phyloP scores from a whole-genome alignment of 2,797 vertebrate species.

The Emys orbicularis region DNA sequence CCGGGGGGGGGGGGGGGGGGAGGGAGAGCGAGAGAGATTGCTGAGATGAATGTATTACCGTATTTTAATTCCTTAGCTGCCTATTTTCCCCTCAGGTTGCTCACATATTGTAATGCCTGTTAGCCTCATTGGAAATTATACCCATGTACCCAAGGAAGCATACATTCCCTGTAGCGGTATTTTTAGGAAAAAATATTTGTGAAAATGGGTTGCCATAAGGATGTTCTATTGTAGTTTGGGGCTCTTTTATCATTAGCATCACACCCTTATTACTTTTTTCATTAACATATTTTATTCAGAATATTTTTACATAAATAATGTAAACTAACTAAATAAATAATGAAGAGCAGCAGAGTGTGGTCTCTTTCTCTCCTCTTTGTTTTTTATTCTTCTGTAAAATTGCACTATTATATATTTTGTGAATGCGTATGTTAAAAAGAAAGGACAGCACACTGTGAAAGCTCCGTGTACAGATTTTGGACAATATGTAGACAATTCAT shows the following conservation, averaged over 20 bases:
- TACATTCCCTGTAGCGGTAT: not conserved
- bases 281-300: not conserved
- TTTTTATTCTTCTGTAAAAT: not conserved
- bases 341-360: not conserved
- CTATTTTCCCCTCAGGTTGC: not conserved
- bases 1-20: too few species aligned
- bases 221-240: not conserved
- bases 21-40: not conserved
- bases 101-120: not conserved
- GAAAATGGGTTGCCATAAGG: not conserved
- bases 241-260: not conserved
- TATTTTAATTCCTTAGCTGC: not conserved
- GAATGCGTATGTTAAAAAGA: not conserved
- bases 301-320: not conserved
- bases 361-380: not conserved
- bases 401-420: too few species aligned
- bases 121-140: not conserved
- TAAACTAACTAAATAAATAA: too few species aligned
- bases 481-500: accelerated
- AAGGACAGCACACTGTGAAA: accelerated
- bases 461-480: accelerated
- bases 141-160: not conserved
- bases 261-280: not conserved
- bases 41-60: not conserved
- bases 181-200: not conserved